phyloP scores from a whole-genome alignment of 2,113 vertebrate species.

The Colaptes auratus region DNA sequence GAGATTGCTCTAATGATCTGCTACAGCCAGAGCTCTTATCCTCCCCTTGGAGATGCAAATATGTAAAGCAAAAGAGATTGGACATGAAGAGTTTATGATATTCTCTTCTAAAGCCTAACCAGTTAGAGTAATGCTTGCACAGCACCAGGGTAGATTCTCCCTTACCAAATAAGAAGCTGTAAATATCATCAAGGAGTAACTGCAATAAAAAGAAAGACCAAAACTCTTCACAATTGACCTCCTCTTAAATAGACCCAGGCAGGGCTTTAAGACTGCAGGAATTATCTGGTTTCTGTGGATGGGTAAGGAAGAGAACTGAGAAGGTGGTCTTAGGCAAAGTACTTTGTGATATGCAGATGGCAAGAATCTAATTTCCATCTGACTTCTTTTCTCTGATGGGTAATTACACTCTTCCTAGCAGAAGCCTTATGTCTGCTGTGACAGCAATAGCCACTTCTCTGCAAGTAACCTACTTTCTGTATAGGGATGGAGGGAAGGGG shows the following conservation, averaged over 20 bases:
- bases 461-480: not conserved
- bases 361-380: constrained; percentile 28
- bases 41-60: not conserved
- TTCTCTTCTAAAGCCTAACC: not conserved
- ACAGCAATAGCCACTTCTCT: not conserved
- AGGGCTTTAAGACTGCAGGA: not conserved
- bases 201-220: not conserved
- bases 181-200: not conserved
- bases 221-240: not conserved
- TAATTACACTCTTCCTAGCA: constrained; percentile 16
- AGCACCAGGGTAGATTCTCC: not conserved
- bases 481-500: not conserved
- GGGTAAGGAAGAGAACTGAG: not conserved
- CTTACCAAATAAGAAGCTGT: not conserved
- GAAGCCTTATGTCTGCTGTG: constrained; percentile 4
- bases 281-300: not conserved
- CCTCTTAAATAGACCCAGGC: not conserved
- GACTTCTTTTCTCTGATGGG: not conserved
- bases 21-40: not conserved
- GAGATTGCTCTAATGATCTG: not conserved
- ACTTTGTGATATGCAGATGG: constrained; percentile 14
- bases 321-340: not conserved
- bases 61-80: not conserved
- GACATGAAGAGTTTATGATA: not conserved
- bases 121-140: not conserved